Evolutionary conservation across 1,140 invertebrate species (phyloP), one percentile per base, ranked within the genome.

Genomic region (Papilio helenus): DNA sequence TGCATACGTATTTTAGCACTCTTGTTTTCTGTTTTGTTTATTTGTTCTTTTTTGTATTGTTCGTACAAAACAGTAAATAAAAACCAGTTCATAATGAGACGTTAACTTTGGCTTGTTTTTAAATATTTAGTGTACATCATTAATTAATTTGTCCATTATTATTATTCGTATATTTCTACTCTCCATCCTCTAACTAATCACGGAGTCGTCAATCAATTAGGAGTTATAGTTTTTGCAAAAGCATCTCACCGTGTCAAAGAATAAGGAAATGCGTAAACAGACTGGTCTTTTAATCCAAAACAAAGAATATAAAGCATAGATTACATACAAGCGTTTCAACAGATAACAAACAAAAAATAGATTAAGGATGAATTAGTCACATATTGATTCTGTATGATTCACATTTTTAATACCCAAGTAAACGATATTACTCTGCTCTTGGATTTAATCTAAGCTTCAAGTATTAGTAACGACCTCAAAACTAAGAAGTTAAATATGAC

Each of bases 131-230:
- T 18, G 14, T 49, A 20, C 18, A 55, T 9, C n/a, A 46, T 14
- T 14, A 46, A 12, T 46, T 55, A 55, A 7, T 55, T 9, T 55
- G 16, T 51, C 49, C 14, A 18, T 46, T 51, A 51, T 51, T 51
- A 9, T 55, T 55, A 55, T 55, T 16, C 16, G 14, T 55, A 55
- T 18, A 9, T 55, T 55, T 20, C 7, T 9, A 18, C 51, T 5
- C 18, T 42, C 42, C 42, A 42, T 12, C 72, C 20, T 44, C 77
- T 78, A 78, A 87, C 86, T 88, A 88, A 89, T 91, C 85, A 84
- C 79, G 84, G 68, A 84, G 76, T 90, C 86, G 83, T 89, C 87
- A 86, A 91, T 91, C 89, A 91, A 91, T 91, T 91, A 91, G 79
- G 79, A 46, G 71, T 44, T 71, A 83, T 81, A 87, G 87, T 89